A percentile compares a stretch with the other conserved stretches of the same genome.
These are phyloP conservation scores for Oryzias javanicus DNA, from an alignment of 2,113 vertebrate species.

Conservation along the genomic window DNA sequence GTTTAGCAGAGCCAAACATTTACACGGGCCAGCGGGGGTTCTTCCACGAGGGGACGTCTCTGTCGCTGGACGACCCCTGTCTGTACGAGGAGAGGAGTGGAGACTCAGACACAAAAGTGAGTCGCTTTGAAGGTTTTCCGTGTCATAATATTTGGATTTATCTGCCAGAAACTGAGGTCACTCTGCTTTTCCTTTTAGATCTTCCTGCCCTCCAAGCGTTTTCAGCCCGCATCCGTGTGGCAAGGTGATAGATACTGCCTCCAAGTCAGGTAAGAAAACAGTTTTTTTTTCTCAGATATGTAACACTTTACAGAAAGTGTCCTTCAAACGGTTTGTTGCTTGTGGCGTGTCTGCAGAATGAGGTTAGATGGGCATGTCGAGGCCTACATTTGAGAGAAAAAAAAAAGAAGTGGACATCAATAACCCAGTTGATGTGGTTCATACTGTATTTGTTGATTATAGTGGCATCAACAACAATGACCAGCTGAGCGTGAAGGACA, in stretches of 20 bases:
- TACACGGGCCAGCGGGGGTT: slow-evolving; percentile 51
- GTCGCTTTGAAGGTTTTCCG: slow-evolving; percentile 24
- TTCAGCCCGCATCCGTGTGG: slow-evolving; percentile 64
- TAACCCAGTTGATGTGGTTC: slow-evolving; percentile 63
- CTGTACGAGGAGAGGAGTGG: slow-evolving; percentile 71
- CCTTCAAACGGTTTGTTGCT: slow-evolving; percentile 34
- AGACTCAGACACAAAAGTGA: slow-evolving; percentile 75
- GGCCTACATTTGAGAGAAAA: slow-evolving; percentile 12
- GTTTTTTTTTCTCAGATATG: slow-evolving; percentile 19
- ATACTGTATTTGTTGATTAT: slow-evolving; percentile 64
- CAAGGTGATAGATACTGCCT: slow-evolving; percentile 73
- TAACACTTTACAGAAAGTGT: slow-evolving; percentile 10
- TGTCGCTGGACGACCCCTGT: slow-evolving; percentile 62
- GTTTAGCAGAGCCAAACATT: slow-evolving; percentile 40
- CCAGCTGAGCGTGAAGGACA: slow-evolving; percentile 82
- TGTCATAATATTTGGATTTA: slow-evolving; percentile 44
- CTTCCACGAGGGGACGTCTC: slow-evolving; percentile 54
- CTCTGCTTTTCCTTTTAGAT: slow-evolving; percentile 67
- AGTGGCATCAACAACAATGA: slow-evolving; percentile 71
- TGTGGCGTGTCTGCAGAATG: slow-evolving; percentile 29
- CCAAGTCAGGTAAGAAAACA: slow-evolving; percentile 75
- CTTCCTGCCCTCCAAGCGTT: slow-evolving; percentile 73
- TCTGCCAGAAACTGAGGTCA: slow-evolving; percentile 58
- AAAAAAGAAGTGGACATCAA: slow-evolving; percentile 47
- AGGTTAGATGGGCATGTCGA: slow-evolving; percentile 36